Base-by-base conservation (phyloP, 2,113 vertebrate species). In the Nothobranchius furzeri region DNA sequence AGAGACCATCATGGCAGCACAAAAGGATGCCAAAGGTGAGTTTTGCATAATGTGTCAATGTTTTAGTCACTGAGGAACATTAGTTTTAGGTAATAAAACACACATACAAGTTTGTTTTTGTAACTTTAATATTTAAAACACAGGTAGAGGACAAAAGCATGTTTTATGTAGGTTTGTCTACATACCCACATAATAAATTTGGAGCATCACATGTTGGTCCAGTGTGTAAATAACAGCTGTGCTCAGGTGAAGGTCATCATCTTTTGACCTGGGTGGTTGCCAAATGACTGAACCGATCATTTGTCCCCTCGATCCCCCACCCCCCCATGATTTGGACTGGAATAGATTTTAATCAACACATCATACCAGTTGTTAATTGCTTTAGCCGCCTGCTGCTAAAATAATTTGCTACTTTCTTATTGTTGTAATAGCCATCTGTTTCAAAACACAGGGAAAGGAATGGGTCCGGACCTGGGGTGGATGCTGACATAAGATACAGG, bases 281-380 rank as follows among this genome's bases (percentile, higher is more conserved):
- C 91, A 92, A 78, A 57, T 60, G 73, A 64, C 70, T 77, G 85
- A 76, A 81, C 73, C 75, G 66, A 88, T 91, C 87, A 89, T 76
- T 51, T 84, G 36, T 9, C 48, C 42, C 25, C 7, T 35, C 36
- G 3, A 40, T 40, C 17, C 24, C 15, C 50, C n/a, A 15, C 43
- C n/a, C 42, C 42, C 43, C 10, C n/a, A 8, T 91, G 83, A 85
- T 85, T 81, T 79, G 89, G 87, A 85, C 71, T 64, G 82, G 72
- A 92, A 90, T 91, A 87, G 90, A 90, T 91, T 92, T 92, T 94
- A 93, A 94, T 94, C 92, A 94, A 93, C 93, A 94, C 93, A 91
- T 92, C 90, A 91, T 89, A 90, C 87, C 90, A 91, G 92, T 93
- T 92, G 92, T 93, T 93, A 94, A 93, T 94, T 94, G 91, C 90